Base-by-base conservation (phyloP, 2,113 vertebrate species). In the Trogon melanurus region DNA sequence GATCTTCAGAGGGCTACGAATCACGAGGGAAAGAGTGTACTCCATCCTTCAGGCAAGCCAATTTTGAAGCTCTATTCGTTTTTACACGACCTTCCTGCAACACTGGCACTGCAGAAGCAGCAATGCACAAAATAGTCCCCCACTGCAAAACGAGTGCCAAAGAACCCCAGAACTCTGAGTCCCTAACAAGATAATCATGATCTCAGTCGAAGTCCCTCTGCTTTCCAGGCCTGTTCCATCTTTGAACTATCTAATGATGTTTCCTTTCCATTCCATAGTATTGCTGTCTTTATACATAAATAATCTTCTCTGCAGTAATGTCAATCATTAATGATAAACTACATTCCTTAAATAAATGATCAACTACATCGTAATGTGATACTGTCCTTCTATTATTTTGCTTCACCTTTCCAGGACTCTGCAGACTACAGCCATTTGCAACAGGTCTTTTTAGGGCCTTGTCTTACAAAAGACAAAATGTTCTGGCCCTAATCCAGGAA, bases 401-500 rank as follows among this genome's bases (percentile, higher is more conserved):
- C 45, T 86, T 79, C 1, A 1, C 30, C 45, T 81, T 80, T 60
- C 56, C 0, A 0, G 82, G 34, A 26, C 41, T 45, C 29, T 74
- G 69, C 65, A 79, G 86, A 19, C 32, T 91, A 64, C 47, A 92
- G 80, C 62, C 78, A n/a, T 92, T 92, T 87, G 76, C 91, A 94
- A 94, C 87, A 92, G 85, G 85, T 81, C 83, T 84, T 90, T 72
- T 85, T 71, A 85, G 85, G 92, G 75, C 90, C 57, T 78, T 80
- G 65, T 81, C 44, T 94, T 80, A 81, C 29, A 69, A 71, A 94
- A 96, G 51, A 91, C 76, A 90, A 80, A 96, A 88, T n/a, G 41
- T 96, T 84, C 93, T 97, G 95, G 95, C 95, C n/a, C 48, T 80
- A 30, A 78, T 84, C 96, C 96, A 97, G 95, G 88, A 96, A 96